Base-by-base conservation (phyloP, 1,140 invertebrate species). In the Helicoverpa armigera region DNA sequence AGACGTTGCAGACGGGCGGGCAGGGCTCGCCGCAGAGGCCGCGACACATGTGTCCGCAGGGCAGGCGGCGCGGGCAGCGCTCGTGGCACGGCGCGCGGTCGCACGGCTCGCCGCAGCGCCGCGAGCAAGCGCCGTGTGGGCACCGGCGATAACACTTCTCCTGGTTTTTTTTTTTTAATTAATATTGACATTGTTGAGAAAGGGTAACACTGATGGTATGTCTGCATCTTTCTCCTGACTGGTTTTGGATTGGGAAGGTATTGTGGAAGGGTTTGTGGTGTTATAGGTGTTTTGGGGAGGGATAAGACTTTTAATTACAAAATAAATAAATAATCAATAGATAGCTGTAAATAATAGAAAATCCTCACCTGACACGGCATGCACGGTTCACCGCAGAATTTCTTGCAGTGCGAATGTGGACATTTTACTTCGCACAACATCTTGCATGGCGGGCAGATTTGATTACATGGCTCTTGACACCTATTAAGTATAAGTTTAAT, bases 11-110 rank as follows among this genome's bases (percentile, higher is more conserved):
- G 18, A 95, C 80, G 65, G 89, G 95, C 91, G 94, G 96, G 89
- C 96, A 96, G 84, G 94, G 91, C 88, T 98, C 97, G 13, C 97
- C 96, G 92, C 97, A 97, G 70, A 97, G 95, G 31, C 97, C 97
- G 86, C 96, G 94, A 89, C 97, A 97, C 3, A 83, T 77, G 91
- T 97, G 97, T 0, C 94, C 92, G 93, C 97, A 97, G 14, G 85
- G 79, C 35, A 96, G 90, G 48, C 50, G 80, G 75, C 89, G 89
- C 1, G 69, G 5, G 79, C 96, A 97, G 2, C 95, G 94, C 83
- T 95, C 85, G 50, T 92, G 84, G 90, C 97, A 97, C 11, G 95
- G 94, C 13, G 89, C 77, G 56, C 67, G 74, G 76, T 90, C 87
- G 90, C 96, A 97, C 79, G 88, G 82, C 70, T 96, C 89, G 50